phyloP scores from a whole-genome alignment of 2,113 vertebrate genomes.

The Oncorhynchus masou region DNA sequence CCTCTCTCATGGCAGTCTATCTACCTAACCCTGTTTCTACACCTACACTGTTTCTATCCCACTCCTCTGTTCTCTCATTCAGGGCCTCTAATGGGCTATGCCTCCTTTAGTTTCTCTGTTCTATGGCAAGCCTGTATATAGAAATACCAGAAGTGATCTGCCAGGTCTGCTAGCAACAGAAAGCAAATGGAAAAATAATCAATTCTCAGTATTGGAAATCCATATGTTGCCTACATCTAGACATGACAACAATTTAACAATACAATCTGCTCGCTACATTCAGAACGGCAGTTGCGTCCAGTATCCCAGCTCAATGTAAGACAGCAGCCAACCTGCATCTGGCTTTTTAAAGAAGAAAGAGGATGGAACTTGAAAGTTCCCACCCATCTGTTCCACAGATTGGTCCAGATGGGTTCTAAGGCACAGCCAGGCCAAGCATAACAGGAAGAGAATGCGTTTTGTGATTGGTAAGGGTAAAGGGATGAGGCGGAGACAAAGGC shows the following conservation, averaged over 20 bases:
- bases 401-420: constrained; percentile 51
- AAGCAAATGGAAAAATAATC: not conserved
- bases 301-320: constrained; percentile 55
- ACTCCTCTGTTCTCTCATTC: not conserved
- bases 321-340: constrained; percentile 54
- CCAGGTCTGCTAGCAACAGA: not conserved
- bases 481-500: constrained; percentile 67
- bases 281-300: constrained; percentile 9
- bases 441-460: constrained; percentile 54
- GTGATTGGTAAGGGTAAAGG: constrained; percentile 58
- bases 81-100: not conserved
- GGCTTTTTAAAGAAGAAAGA: constrained; percentile 70
- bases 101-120: not conserved
- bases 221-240: not conserved
- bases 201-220: not conserved
- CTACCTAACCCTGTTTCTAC: constrained; percentile 3
- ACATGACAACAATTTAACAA: not conserved
- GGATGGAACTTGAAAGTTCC: constrained; percentile 47
- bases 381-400: constrained; percentile 63
- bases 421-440: constrained; percentile 53
- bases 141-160: not conserved
- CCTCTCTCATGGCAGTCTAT: constrained; percentile 77
- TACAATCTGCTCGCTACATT: not conserved
- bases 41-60: not conserved
- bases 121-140: not conserved